phyloP scores from a whole-genome alignment of 1,140 invertebrate species.

The Marisa cornuarietis region DNA sequence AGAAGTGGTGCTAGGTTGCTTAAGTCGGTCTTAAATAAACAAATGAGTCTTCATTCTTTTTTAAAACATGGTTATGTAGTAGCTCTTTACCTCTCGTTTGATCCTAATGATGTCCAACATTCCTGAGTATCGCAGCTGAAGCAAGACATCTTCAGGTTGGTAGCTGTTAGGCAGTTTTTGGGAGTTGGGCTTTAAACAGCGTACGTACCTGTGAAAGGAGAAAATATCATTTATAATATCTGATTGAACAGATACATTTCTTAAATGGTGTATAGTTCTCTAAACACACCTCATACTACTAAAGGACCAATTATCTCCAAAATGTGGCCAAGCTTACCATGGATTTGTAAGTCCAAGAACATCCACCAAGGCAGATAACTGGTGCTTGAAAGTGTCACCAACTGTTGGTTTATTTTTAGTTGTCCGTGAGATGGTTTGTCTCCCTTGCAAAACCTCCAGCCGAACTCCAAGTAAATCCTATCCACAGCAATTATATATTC shows the following conservation, averaged over 20 bases:
- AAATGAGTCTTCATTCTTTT: no score
- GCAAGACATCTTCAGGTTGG: constrained; percentile 83
- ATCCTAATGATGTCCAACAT: constrained; percentile 97
- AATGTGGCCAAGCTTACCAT: constrained; percentile 73
- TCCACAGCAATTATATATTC: background rate
- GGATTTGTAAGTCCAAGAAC: constrained; percentile 90
- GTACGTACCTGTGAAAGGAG: constrained; percentile 77
- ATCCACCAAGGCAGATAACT: constrained; percentile 90
- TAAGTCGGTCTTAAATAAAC: no score
- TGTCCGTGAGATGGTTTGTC: constrained; percentile 80
- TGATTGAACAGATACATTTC: background rate
- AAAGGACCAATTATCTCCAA: background rate
- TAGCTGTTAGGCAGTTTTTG: constrained; percentile 86
- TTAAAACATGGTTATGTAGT: no score
- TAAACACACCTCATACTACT: background rate
- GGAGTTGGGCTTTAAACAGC: constrained; percentile 95
- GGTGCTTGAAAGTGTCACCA: constrained; percentile 90
- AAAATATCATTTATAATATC: background rate
- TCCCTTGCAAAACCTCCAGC: constrained; percentile 66
- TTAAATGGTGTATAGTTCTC: background rate
- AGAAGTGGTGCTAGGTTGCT: no score
- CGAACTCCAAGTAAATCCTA: constrained; percentile 71
- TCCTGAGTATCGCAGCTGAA: constrained; percentile 91
- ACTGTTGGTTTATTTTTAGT: constrained; percentile 92
- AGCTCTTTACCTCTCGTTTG: constrained; percentile 72